Evolutionary conservation across 2,113 vertebrate species (phyloP), one percentile per base, ranked within the genome.

Genomic region (Euleptes europaea): DNA sequence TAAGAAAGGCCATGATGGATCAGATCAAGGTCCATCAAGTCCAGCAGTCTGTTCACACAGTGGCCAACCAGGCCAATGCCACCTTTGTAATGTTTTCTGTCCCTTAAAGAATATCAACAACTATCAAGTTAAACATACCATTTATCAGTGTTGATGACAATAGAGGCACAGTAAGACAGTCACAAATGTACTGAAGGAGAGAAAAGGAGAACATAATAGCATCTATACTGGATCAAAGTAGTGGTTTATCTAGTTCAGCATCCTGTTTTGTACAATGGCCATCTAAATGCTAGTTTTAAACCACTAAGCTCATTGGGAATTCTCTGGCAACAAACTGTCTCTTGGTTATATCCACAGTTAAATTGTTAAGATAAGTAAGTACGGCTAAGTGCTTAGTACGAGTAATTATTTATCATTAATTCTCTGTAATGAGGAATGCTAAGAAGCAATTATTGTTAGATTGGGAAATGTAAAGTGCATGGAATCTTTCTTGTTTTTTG

Each of bases 41-140:
- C n/a, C n/a, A n/a, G n/a, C n/a, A n/a, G n/a, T n/a, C n/a, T n/a
- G n/a, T n/a, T n/a, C n/a, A n/a, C n/a, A n/a, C n/a, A n/a, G n/a
- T n/a, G n/a, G n/a, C n/a, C n/a, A n/a, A n/a, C n/a, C n/a, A n/a
- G n/a, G n/a, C n/a, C n/a, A n/a, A n/a, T 60, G 21, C 57, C 21
- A 60, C 57, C 57, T 14, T 23, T 26, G 28, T 83, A 83, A 33
- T 57, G 40, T 8, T 42, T 33, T 65, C 8, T 63, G 4, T 60
- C 51, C 17, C 44, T 73, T 33, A 31, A 63, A 28, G 51, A 38
- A 73, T n/a, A 33, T 72, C n/a, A 75, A 0, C 70, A 87, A 3
- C 14, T 0, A 6, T 6, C 66, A 35, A 33, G 57, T 6, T 1
- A 0, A 86, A 74, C 3, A 78, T 0, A 10, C 54, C 26, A 40